phyloP scores from a whole-genome alignment of 2,113 vertebrate genomes.

The Physeter macrocephalus region DNA sequence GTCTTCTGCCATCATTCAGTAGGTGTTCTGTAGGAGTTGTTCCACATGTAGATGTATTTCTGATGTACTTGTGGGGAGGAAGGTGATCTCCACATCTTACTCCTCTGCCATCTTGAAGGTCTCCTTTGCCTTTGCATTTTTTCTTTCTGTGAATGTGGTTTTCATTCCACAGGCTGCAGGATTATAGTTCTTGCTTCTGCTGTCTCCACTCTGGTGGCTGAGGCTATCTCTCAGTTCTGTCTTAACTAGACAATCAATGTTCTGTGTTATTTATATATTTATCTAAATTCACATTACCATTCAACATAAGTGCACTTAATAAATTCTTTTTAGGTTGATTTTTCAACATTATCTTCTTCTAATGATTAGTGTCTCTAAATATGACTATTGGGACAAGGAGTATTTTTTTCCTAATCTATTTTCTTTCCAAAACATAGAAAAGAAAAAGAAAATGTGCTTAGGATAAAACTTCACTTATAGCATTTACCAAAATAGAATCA shows the following conservation, averaged over 20 bases:
- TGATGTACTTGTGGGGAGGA: no score
- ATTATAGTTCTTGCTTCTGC: no score
- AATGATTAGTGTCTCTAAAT: not conserved
- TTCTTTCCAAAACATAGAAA: not conserved
- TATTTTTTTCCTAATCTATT: not conserved
- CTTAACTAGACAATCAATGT: not conserved
- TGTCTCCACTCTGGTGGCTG: no score
- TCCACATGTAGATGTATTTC: no score
- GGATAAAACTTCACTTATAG: not conserved
- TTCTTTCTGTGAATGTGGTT: no score
- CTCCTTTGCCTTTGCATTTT: no score
- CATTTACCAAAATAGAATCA: not conserved
- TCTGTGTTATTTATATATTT: not conserved
- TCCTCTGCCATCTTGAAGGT: no score
- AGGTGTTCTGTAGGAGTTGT: no score
- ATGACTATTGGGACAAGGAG: not conserved
- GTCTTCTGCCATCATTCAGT: no score
- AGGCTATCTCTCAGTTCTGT: not conserved
- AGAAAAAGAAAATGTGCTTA: not conserved
- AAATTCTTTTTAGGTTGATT: not conserved
- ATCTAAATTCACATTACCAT: not conserved
- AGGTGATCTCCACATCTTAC: no score
- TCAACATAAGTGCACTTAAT: not conserved
- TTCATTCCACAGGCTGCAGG: no score
- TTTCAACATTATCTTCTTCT: not conserved